Conservation (phyloP, 2,888 invertebrate species). For the Mythimna albipuncta region DNA sequence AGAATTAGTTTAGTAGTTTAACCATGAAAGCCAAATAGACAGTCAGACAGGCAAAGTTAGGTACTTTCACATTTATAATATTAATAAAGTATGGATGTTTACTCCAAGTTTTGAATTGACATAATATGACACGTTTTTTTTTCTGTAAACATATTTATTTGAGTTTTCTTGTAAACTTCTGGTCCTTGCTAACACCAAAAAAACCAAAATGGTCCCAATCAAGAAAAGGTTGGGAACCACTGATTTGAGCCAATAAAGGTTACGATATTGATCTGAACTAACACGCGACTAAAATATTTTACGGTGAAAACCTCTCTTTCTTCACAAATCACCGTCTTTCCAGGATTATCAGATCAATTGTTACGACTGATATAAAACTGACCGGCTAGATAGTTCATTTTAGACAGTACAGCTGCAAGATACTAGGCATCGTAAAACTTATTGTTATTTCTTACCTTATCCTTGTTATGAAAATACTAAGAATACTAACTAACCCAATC, state of each 20-base stretch:
- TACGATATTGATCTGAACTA: constrained; percentile 17
- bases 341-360: constrained; percentile 38
- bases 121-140: no score
- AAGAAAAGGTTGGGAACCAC: background rate
- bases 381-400: constrained; percentile 15
- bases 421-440: constrained; percentile 19
- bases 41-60: no score
- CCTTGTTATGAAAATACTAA: background rate
- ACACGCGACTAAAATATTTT: constrained; percentile 17
- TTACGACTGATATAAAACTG: constrained; percentile 34
- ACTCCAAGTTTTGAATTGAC: no score
- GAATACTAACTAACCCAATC: constrained; percentile 3
- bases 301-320: constrained; percentile 6
- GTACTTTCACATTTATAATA: no score
- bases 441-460: constrained; percentile 22
- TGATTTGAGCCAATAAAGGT: constrained; percentile 21
- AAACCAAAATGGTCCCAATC: no score
- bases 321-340: background rate
- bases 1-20: no score
- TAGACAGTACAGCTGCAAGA: background rate
- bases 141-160: no score
- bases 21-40: no score
- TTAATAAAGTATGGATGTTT: no score
- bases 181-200: no score
- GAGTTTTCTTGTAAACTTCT: no score